Evolutionary conservation across 2,797 vertebrate species (phyloP).

Genomic region (Phrynocephalus forsythii): DNA sequence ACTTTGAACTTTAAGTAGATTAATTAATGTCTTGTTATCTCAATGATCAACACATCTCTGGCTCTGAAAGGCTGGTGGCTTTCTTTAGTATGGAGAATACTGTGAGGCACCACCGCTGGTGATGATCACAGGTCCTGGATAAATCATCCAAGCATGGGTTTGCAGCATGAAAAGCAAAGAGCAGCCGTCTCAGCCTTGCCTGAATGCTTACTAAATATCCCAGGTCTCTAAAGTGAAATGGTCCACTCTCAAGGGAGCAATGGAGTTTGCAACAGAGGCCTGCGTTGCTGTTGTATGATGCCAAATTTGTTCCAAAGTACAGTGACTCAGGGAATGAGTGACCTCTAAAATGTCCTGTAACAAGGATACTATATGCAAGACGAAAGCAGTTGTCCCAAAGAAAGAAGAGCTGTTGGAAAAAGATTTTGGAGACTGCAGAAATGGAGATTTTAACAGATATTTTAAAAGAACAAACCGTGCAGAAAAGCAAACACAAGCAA

Average conservation of each 20-base stretch:
- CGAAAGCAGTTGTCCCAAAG: too few species aligned
- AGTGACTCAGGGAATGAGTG: too few species aligned
- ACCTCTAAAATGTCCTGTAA: too few species aligned
- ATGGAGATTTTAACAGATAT: too few species aligned
- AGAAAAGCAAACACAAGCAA: too few species aligned
- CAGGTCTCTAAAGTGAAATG: background rate
- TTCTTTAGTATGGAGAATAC: background rate
- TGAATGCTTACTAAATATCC: background rate
- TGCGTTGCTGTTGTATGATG: too few species aligned
- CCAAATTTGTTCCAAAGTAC: too few species aligned
- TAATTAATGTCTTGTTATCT: constrained; percentile 33
- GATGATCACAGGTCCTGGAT: background rate
- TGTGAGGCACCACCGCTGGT: background rate
- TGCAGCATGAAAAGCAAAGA: background rate
- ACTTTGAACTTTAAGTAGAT: constrained; percentile 29
- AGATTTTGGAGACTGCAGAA: too few species aligned
- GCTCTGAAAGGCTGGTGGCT: background rate
- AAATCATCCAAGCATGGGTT: background rate
- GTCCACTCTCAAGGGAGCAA: background rate
- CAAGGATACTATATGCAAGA: too few species aligned
- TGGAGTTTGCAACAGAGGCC: background rate
- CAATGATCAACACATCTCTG: background rate
- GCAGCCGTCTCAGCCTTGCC: background rate
- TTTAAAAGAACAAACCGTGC: too few species aligned
- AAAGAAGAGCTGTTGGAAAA: too few species aligned